phyloP scores from a whole-genome alignment of 2,797 vertebrate species.

The Protonibea diacanthus region DNA sequence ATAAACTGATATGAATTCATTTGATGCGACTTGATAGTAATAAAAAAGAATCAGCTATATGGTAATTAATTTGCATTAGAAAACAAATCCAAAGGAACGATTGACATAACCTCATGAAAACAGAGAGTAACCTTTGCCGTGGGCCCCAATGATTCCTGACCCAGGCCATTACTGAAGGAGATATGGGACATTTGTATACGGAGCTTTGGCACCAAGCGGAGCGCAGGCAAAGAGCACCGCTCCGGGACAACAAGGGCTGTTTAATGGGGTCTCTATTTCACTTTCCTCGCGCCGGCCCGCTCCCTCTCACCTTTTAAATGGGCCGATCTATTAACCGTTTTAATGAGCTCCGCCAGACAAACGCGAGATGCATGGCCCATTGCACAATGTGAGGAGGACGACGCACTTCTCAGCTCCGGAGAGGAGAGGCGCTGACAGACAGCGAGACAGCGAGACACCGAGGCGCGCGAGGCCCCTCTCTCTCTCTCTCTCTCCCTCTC shows the following conservation, averaged over 20 bases:
- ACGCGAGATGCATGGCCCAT: slow-evolving; percentile 82
- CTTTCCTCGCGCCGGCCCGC: slow-evolving; percentile 72
- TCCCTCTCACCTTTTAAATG: slow-evolving; percentile 87
- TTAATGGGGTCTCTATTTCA: slow-evolving; percentile 81
- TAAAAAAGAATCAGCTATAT: neutral
- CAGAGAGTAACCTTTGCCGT: slow-evolving; percentile 7
- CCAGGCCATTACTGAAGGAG: slow-evolving; percentile 59
- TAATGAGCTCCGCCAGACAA: slow-evolving; percentile 86
- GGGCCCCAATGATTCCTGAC: slow-evolving; percentile 50
- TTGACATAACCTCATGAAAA: neutral
- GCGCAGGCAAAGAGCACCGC: slow-evolving; percentile 58
- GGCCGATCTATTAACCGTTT: slow-evolving; percentile 91
- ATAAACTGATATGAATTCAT: neutral
- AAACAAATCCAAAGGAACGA: slow-evolving; percentile 26
- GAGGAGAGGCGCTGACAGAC: slow-evolving; percentile 82
- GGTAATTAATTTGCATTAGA: neutral
- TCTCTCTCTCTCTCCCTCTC: slow-evolving; percentile 9
- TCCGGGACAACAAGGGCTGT: slow-evolving; percentile 74
- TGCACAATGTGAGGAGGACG: slow-evolving; percentile 82
- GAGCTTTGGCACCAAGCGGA: slow-evolving; percentile 64
- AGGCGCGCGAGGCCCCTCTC: slow-evolving; percentile 40
- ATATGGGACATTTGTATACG: slow-evolving; percentile 62
- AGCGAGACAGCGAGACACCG: slow-evolving; percentile 73
- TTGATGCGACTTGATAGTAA: neutral
- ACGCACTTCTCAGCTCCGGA: slow-evolving; percentile 70